Evolutionary conservation across 2,888 invertebrate genomes (phyloP), one percentile per base, ranked within the genome.

Genomic region (Pristionchus japonicus): DNA sequence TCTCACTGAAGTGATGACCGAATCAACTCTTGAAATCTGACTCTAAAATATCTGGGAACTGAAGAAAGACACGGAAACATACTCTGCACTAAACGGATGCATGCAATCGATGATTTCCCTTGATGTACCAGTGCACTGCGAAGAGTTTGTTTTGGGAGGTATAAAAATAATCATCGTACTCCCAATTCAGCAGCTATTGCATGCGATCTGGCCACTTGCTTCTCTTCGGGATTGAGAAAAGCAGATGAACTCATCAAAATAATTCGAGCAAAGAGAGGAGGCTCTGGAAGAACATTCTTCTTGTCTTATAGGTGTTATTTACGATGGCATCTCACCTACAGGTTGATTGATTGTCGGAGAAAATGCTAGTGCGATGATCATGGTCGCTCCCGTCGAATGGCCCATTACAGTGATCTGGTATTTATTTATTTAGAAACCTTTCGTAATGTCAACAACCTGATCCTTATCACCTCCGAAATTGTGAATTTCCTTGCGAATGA

Each of bases 391-490:
- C 1, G 64, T 31, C 9, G 64, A 67, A 67, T 67, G 64, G 4
- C 64, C 64, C 64, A 67, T 67, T 67, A 67, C 15, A 3, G 64
- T 31, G 64, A 67, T 31, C 27, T 67, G 31, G 17, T 20, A 57
- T 17, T 57, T 17, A 20, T 57, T 13, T 43, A 6, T 43, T 11
- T 9, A 11, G 43, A 6, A 11, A 43, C 6, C 6, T 43, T 43
- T 43, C n/a, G n/a, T n/a, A n/a, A n/a, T n/a, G n/a, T n/a, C n/a
- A n/a, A n/a, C n/a, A 11, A 47, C 77, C 43, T 77, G 77, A 1
- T 77, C 40, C 37, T 77, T 85, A 23, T 85, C 85, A n/a, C 85
- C 85, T 37, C 85, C 85, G 31, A 85, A 85, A 31, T 37, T 40
- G 47, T 64, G 85, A n/a, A 85, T 61, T 15, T 64, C 61, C 40